phyloP scores from a whole-genome alignment of 2,888 invertebrate species.

The Petrolisthes manimaculis region DNA sequence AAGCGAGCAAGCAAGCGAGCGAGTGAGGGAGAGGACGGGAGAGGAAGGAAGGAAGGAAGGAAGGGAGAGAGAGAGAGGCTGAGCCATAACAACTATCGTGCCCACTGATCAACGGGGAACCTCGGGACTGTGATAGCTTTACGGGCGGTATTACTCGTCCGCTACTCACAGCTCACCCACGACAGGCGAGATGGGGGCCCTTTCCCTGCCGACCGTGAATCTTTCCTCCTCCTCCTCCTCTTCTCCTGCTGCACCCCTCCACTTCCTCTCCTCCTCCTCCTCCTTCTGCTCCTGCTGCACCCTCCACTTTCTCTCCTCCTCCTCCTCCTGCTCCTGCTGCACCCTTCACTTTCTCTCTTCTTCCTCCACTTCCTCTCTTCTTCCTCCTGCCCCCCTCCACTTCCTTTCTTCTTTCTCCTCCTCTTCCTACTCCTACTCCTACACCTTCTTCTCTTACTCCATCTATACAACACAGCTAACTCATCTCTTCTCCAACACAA shows the following conservation, averaged over 20 bases:
- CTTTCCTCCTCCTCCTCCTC: constrained; percentile 32
- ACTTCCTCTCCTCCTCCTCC: not conserved
- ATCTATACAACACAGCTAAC: not conserved
- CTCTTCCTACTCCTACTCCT: not conserved
- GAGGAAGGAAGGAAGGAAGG: no score
- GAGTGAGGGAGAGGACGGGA: no score
- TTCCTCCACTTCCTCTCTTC: not conserved
- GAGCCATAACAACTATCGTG: constrained; percentile 55
- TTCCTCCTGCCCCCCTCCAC: not conserved
- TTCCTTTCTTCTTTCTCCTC: not conserved
- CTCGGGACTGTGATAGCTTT: constrained; percentile 52
- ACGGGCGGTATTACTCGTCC: constrained; percentile 57
- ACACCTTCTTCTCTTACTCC: not conserved
- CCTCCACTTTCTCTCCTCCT: not conserved
- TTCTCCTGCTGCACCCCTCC: not conserved
- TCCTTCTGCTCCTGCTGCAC: not conserved
- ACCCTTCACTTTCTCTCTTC: not conserved
- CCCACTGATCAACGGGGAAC: constrained; percentile 49
- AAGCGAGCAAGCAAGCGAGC: no score
- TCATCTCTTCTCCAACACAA: not conserved
- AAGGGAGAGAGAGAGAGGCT: no score
- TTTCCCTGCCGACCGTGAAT: constrained; percentile 51
- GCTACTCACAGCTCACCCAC: constrained; percentile 56
- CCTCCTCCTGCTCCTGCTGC: not conserved
- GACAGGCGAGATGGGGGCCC: constrained; percentile 55